These are phyloP conservation scores for Eustalomyia histrio DNA, from an alignment of 2,888 invertebrate species.

Conservation along the genomic window DNA sequence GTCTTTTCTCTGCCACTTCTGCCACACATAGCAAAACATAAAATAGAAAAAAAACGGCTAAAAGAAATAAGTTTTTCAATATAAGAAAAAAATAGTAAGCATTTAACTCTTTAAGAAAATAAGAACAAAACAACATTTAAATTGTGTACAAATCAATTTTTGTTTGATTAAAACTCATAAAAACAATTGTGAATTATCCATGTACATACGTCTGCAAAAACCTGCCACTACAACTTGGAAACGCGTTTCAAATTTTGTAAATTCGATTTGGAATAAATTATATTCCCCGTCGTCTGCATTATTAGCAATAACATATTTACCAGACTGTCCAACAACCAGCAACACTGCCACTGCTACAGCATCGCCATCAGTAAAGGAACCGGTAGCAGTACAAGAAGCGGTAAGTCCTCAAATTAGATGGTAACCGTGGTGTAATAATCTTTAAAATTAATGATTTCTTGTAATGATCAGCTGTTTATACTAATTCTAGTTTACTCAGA, in stretches of 20 bases:
- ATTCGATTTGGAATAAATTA: conserved; percentile 83
- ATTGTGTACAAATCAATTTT: too few species aligned
- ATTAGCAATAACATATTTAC: conserved; percentile 63
- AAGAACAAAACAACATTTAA: neutral
- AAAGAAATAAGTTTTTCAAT: conserved; percentile 30
- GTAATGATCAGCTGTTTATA: too few species aligned
- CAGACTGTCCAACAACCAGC: conserved; percentile 16
- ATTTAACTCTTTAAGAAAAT: conserved; percentile 3
- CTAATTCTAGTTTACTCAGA: too few species aligned
- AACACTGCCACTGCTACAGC: conserved; percentile 9
- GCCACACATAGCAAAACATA: conserved; percentile 39
- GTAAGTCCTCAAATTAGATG: conserved; percentile 40
- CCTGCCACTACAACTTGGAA: conserved; percentile 86
- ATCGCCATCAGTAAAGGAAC: neutral
- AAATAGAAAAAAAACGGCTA: conserved; percentile 16
- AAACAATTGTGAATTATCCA: conserved; percentile 67
- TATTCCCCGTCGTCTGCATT: conserved; percentile 70
- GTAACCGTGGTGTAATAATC: neutral
- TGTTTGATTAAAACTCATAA: conserved; percentile 10
- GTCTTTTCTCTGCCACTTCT: conserved; percentile 32
- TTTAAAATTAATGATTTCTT: neutral
- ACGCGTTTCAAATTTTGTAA: conserved; percentile 83
- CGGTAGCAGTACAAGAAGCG: conserved; percentile 21
- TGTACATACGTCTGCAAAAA: conserved; percentile 81
- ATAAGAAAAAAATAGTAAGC: conserved; percentile 22